phyloP scores from a whole-genome alignment of 2,113 vertebrate species.

The Python bivittatus region DNA sequence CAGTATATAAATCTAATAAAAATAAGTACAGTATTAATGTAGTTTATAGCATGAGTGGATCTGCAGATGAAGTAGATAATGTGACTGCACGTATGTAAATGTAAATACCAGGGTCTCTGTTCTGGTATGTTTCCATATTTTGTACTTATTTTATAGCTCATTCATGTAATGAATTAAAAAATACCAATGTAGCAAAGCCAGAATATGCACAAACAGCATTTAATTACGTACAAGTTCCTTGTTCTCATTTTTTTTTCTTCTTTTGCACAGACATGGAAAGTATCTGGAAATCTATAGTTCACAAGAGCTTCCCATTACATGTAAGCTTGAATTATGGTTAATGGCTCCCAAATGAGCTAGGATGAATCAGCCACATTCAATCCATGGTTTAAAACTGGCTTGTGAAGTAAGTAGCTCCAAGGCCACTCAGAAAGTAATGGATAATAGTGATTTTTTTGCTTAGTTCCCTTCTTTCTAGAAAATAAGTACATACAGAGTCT shows the following conservation, averaged over 20 bases:
- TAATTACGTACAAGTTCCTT: background rate
- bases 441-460: background rate
- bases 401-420: background rate
- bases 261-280: background rate
- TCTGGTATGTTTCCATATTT: background rate
- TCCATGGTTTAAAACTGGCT: background rate
- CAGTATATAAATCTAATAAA: background rate
- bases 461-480: background rate
- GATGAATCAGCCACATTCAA: background rate
- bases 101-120: background rate
- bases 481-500: background rate
- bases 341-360: background rate
- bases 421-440: background rate
- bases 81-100: background rate
- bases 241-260: background rate
- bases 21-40: background rate
- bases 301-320: background rate
- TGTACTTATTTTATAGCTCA: background rate
- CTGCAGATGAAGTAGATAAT: background rate
- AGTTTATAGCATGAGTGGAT: background rate
- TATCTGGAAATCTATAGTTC: background rate
- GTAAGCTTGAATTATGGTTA: background rate
- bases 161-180: background rate
- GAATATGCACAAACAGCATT: background rate
- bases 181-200: background rate